Conservation (phyloP, 2,113 vertebrate species). For the Pluvianellus socialis region DNA sequence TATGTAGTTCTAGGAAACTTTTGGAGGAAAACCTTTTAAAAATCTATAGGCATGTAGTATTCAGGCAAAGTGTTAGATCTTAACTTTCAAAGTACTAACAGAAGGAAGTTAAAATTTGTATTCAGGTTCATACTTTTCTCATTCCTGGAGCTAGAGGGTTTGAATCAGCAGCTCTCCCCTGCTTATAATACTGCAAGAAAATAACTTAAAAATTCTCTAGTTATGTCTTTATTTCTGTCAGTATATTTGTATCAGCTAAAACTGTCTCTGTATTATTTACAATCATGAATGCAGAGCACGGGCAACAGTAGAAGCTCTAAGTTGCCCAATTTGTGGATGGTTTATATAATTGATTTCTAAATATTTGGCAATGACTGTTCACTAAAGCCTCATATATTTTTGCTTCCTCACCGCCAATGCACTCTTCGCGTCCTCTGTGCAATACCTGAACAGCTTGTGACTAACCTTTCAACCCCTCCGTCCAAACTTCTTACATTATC, state of each 20-base stretch:
- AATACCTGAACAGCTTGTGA: constrained; percentile 65
- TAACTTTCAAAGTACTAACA: background rate
- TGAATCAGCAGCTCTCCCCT: background rate
- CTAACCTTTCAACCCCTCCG: constrained; percentile 54
- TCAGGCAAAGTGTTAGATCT: background rate
- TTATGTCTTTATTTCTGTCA: background rate
- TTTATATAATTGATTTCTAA: background rate
- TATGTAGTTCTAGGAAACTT: background rate
- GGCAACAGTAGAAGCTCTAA: background rate
- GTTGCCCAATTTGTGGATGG: background rate
- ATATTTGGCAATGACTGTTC: background rate
- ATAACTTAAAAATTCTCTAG: background rate
- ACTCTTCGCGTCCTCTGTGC: background rate
- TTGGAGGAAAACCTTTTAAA: background rate
- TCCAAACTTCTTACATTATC: constrained; percentile 50
- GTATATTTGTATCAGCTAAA: background rate
- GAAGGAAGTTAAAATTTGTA: background rate
- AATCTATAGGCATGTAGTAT: background rate
- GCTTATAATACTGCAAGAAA: background rate
- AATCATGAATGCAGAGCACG: background rate
- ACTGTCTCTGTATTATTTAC: background rate
- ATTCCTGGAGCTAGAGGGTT: background rate
- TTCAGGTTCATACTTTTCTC: background rate
- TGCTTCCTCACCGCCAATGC: background rate
- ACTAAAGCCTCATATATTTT: background rate